These are phyloP conservation scores for Arbacia lixula DNA, from an alignment of 53 echinoderm and acorn worm species.

Conservation along the genomic window DNA sequence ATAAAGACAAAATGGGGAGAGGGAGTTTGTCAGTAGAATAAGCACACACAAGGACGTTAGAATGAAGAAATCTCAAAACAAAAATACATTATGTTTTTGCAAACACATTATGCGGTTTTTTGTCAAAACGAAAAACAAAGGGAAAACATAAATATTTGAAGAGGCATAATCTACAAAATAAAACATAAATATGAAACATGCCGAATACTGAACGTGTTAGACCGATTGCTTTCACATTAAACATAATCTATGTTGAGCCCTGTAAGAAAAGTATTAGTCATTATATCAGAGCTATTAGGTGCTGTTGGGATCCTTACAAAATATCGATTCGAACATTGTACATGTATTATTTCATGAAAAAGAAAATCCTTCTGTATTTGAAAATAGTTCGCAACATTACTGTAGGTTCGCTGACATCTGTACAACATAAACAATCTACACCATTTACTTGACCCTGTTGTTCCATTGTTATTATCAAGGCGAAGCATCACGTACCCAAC, in stretches of 20 bases:
- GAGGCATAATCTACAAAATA: constrained; percentile 41
- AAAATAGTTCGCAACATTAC: background rate
- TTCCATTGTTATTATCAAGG: too few relatives aligned
- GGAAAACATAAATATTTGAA: constrained; percentile 8
- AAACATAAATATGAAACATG: constrained; percentile 23
- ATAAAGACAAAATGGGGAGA: too few relatives aligned
- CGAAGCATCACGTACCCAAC: too few relatives aligned
- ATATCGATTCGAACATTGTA: background rate
- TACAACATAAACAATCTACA: constrained; percentile 14
- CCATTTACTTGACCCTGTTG: constrained; percentile 7
- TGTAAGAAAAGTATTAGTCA: background rate
- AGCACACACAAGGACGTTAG: background rate
- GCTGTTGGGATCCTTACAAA: constrained; percentile 1
- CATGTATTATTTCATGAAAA: constrained; percentile 6
- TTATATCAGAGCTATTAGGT: background rate
- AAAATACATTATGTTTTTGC: background rate
- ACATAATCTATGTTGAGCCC: constrained; percentile 25
- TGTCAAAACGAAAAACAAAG: constrained; percentile 40
- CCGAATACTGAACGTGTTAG: constrained; percentile 37
- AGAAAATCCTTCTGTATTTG: background rate
- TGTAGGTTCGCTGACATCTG: background rate
- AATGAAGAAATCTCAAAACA: background rate
- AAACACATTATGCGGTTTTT: constrained; percentile 47
- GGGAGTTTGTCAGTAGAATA: too few relatives aligned
- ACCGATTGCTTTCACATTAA: constrained; percentile 35